Evolutionary conservation across 1,140 invertebrate species (phyloP), one percentile per base, ranked within the genome.

Genomic region (Drosophila bipectinata): DNA sequence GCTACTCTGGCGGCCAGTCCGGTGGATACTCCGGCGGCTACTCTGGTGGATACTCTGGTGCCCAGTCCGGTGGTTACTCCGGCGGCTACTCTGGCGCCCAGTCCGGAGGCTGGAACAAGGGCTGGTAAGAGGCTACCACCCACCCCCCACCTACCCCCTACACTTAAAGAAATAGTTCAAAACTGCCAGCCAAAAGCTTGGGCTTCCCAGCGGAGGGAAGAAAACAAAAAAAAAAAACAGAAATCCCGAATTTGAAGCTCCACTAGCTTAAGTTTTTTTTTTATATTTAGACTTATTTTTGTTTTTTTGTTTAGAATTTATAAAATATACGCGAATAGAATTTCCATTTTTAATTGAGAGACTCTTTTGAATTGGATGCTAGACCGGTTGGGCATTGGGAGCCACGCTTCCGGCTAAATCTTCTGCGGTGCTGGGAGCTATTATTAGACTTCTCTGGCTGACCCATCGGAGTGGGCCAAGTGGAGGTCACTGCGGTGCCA

Each of bases 91-190:
- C 37, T 2, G 77, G 77, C 14, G 53, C 21, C 12, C 26, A 53
- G 28, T 58, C 56, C 49, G 74, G 72, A 5, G 71, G 80, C 51
- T 84, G 81, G 81, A 85, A 85, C 57, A 72, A 84, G 77, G 82
- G 82, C 74, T 87, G 82, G 82, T 87, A 87, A 66, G 3, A 2
- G 9, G 8, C 44, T n/a, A 24, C 15, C 45, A 24, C 6, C 39
- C 5, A 9, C 6, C 51, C 14, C 30, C 15, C 47, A 24, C 10
- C 28, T 18, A 18, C 32, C n/a, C 15, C 18, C 18, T 28, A 28
- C 26, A 28, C 26, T 28, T 28, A 28, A 12, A 39, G 10, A 47
- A 47, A 57, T 69, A 80, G 62, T 71, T 69, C 57, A 77, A 80
- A 84, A 84, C 53, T 61, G 81, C 61, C 55, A 80, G 62, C 68